Evolutionary conservation across 2,888 invertebrate genomes (phyloP).

Genomic region (Neuroscelio doddi): DNA sequence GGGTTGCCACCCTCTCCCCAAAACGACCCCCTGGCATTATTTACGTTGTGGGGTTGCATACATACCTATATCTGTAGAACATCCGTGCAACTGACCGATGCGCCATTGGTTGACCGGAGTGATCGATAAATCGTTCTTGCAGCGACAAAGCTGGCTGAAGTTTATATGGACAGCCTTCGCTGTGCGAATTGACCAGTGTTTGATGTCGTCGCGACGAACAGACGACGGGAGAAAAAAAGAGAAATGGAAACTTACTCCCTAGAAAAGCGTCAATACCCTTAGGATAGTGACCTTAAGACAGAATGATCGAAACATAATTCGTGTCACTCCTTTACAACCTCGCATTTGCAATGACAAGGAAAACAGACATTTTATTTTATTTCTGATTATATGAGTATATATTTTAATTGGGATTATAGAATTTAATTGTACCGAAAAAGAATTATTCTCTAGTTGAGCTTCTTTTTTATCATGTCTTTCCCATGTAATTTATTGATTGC

Average conservation of each 20-base stretch:
- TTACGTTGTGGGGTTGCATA: conserved; percentile 49
- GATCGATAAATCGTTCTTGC: conserved; percentile 70
- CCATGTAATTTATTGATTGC: too few species aligned
- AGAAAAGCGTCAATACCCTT: conserved; percentile 22
- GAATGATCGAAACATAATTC: conserved; percentile 11
- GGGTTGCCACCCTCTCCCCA: conserved; percentile 44
- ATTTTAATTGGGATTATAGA: too few species aligned
- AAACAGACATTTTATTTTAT: too few species aligned
- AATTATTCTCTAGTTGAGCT: too few species aligned
- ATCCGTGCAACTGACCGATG: conserved; percentile 65
- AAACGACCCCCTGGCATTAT: conserved; percentile 48
- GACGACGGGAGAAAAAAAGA: conserved; percentile 32
- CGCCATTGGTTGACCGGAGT: conserved; percentile 64
- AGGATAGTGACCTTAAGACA: not conserved
- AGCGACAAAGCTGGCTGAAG: conserved; percentile 40
- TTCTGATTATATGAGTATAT: too few species aligned
- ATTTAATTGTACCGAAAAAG: too few species aligned
- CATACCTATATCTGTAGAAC: conserved; percentile 48
- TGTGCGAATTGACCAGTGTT: conserved; percentile 31
- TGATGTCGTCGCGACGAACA: conserved; percentile 19
- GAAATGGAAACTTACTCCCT: conserved; percentile 18
- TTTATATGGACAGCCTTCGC: conserved; percentile 28
- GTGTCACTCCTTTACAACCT: conserved; percentile 14
- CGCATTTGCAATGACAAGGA: not conserved
- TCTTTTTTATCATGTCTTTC: too few species aligned